Base-by-base conservation (phyloP, 2,888 invertebrate species). In the Heliconius ethilla region DNA sequence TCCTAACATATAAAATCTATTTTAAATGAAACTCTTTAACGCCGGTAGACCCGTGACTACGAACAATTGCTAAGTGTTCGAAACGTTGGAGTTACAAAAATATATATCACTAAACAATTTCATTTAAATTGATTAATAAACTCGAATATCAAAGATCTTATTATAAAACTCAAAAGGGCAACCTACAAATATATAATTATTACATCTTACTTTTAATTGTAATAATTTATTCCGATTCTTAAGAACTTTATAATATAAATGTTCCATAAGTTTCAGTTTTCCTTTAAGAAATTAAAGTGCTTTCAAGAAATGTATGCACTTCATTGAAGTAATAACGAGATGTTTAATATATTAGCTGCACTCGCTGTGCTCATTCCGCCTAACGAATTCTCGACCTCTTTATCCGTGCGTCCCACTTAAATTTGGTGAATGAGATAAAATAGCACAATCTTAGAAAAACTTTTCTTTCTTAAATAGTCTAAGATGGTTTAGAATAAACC, bases 351-450 rank as follows among this genome's bases (percentile, higher is more conserved):
- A 75, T 78, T 73, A 75, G 73, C 51, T 67, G 66, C 45, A 67
- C 29, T 67, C 22, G 40, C 33, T 37, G 75, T 59, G 72, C 73
- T 67, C 33, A 70, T 79, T 72, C 51, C 40, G 66, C 37, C 75
- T 77, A 25, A 74, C 74, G 59, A 78, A 75, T 79, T 74, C 75
- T 79, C 76, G 70, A 79, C 78, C 78, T 72, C 55, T 75, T 65
- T 74, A 75, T 74, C 25, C 59, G 55, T 67, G 22, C 74, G 76
- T 69, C 75, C 79, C 67, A 79, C 73, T 79, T 76, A 33, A 63
- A 67, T 79, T 79, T 40, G 29, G 77, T 75, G 75, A 77, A 75
- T 75, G 66, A 63, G 27, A 70, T 59, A 62, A 76, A 51, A 79
- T 70, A 76, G n/a, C 25, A 11, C 22, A 45, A 55, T 76, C 72